Base-by-base conservation (phyloP, 1,140 invertebrate species). In the Drosophila cardini region DNA sequence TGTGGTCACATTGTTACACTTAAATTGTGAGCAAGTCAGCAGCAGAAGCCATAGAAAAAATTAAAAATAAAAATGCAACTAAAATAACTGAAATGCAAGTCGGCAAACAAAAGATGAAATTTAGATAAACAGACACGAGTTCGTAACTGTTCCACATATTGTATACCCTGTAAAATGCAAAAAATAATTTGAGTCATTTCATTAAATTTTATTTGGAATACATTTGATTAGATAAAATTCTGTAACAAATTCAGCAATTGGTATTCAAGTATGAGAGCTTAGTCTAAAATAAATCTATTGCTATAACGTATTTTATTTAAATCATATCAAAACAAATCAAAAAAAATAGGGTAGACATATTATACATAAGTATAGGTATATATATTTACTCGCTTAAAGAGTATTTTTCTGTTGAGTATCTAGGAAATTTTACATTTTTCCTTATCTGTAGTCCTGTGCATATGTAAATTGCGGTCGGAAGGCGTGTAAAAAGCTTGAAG, bases 1-100 rank as follows among this genome's bases (percentile, higher is more conserved):
- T 48, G 9, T 21, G 30, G 11, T 60, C 21, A 42, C 34, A 43
- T 58, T 62, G 64, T 40, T 57, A 30, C 16, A 16, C 34, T 63
- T 30, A 53, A 63, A 75, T 57, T 75, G 72, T 57, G 57, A 18
- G 32, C 53, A 60, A 71, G 60, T 63, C 72, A 73, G 50, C 46
- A 9, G 64, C 71, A 73, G 71, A 61, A 30, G 15, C 26, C 32
- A 34, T 30, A 21, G 10, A 42, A 34, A 34, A 61, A 21, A 40
- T 8, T 4, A 62, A 30, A 15, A 52, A 43, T 48, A 63, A 53
- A 53, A 69, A 48, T 30, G 18, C 46, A 57, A 68, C 43, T 50
- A 56, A 55, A 52, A 34, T 60, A 74, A 67, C 57, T 63, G 61
- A 68, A 57, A 77, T 21, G 68, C 72, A 69, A 61, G 48, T 72